Evolutionary conservation across 2,888 invertebrate species (phyloP).

Genomic region (Pecten maximus): DNA sequence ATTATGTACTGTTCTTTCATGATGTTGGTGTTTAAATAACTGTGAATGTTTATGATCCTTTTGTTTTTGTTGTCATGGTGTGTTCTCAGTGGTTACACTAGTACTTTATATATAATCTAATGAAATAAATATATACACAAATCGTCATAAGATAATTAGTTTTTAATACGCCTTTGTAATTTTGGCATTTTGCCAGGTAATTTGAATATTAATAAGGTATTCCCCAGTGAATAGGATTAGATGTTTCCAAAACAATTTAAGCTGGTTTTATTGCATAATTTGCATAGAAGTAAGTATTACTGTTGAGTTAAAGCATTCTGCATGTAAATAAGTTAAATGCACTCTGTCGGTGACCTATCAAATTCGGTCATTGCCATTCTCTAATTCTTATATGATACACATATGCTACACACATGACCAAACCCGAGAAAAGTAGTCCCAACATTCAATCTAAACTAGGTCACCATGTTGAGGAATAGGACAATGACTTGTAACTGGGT

Average conservation of each 20-base stretch:
- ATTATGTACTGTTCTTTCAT: neutral
- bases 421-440: neutral
- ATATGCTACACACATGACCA: neutral
- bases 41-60: neutral
- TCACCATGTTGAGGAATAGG: neutral
- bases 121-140: neutral
- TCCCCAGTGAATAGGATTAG: neutral
- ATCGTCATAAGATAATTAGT: neutral
- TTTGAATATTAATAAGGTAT: neutral
- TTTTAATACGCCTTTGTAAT: neutral
- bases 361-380: neutral
- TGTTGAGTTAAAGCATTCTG: neutral
- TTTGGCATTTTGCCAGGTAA: neutral
- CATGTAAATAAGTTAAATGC: neutral
- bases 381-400: neutral
- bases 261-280: neutral
- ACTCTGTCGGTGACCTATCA: neutral
- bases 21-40: no score
- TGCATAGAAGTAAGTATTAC: no score
- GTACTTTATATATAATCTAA: neutral
- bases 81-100: neutral
- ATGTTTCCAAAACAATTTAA: neutral
- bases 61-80: slow-evolving; percentile 35
- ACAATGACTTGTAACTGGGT: neutral
- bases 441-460: neutral